Conservation (phyloP, 2,888 invertebrate species). For the Chrysomela aeneicollis region DNA sequence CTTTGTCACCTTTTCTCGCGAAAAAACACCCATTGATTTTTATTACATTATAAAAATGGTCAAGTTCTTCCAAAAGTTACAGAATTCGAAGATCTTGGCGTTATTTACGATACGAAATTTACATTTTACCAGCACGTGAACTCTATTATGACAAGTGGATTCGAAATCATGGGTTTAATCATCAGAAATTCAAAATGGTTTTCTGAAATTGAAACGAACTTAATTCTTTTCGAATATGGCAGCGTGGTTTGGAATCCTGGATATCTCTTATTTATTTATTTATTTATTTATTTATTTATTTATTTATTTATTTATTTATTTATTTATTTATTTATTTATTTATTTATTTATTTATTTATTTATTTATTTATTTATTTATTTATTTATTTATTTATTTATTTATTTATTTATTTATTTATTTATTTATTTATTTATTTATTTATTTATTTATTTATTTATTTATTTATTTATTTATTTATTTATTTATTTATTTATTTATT, state of each 20-base stretch:
- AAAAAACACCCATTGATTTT: neutral
- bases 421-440: too few relatives aligned
- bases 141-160: neutral
- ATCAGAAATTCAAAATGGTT: neutral
- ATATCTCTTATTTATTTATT: too few relatives aligned
- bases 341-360: too few relatives aligned
- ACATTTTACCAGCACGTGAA: neutral
- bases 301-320: too few relatives aligned
- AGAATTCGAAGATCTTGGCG: neutral
- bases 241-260: neutral
- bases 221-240: neutral
- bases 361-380: too few relatives aligned
- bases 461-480: too few relatives aligned
- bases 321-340: too few relatives aligned
- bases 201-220: neutral
- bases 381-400: too few relatives aligned
- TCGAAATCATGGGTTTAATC: neutral
- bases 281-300: too few relatives aligned
- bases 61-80: neutral
- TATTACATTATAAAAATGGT: neutral
- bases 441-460: too few relatives aligned
- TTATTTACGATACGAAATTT: neutral
- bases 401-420: too few relatives aligned
- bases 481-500: too few relatives aligned
- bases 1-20: neutral